A percentile compares a stretch with the other conserved stretches of the same genome.
Conservation (phyloP, 1,140 invertebrate genomes). For the Bombus huntii region DNA sequence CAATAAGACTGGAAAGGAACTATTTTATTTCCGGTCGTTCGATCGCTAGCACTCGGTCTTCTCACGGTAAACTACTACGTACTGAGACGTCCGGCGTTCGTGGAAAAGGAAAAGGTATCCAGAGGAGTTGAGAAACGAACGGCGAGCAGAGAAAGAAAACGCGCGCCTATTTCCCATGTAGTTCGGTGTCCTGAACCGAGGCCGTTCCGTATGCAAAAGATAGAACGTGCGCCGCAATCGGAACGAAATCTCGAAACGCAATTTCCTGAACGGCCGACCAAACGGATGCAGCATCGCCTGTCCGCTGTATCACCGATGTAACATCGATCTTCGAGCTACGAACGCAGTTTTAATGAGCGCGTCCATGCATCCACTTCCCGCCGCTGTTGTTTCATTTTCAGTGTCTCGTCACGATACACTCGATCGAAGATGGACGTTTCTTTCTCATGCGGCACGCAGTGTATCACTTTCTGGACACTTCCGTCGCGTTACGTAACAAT, state of each 20-base stretch:
- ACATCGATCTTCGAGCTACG: conserved; percentile 51
- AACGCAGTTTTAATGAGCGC: conserved; percentile 58
- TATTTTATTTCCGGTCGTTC: conserved; percentile 68
- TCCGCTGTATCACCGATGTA: conserved; percentile 22
- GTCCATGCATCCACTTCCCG: conserved; percentile 33
- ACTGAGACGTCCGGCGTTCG: conserved; percentile 20
- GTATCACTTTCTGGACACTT: no score
- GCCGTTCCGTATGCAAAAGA: conserved; percentile 66
- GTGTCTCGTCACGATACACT: background rate
- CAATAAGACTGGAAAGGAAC: conserved; percentile 46
- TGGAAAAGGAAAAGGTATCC: background rate
- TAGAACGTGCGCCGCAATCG: conserved; percentile 66
- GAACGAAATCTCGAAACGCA: conserved; percentile 72
- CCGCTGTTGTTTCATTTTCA: background rate
- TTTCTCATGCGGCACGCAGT: background rate
- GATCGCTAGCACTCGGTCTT: conserved; percentile 58
- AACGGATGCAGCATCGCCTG: conserved; percentile 38
- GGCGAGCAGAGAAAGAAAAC: background rate
- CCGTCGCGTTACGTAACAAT: background rate
- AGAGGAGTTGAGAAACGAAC: background rate
- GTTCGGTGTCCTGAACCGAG: background rate
- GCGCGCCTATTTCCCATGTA: conserved; percentile 29
- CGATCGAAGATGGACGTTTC: background rate
- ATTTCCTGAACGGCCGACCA: conserved; percentile 70
- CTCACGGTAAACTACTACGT: conserved; percentile 48